Evolutionary conservation across 1,140 invertebrate genomes (phyloP), one percentile per base, ranked within the genome.

Genomic region (Panagrolaimus sp.): DNA sequence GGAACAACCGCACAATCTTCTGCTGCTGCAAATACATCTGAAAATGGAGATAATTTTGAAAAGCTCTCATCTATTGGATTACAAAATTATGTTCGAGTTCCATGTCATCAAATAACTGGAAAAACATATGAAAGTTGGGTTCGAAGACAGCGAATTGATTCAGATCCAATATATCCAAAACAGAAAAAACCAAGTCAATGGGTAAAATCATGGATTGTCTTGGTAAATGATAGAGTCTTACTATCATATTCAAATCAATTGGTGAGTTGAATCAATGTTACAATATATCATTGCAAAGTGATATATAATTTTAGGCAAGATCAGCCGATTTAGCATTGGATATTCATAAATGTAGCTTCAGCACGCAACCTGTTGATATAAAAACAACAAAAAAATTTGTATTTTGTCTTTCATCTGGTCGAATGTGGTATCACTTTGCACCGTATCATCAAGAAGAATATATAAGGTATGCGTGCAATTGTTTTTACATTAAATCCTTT

Each of bases 111-210:
- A 1, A 68, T 31, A 20, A 38, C 25, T 11, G 48, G 62, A n/a
- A 73, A 73, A 25, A 48, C 63, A 1, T 20, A 44, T 1, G 72
- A 73, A 65, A 73, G 72, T 31, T 73, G 72, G 72, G 16, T 63
- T n/a, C 66, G 72, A 8, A 44, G 72, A 16, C 64, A 73, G 27
- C n/a, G 16, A 51, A n/a, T 74, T 53, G 42, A 23, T 5, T 31
- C 20, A 20, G 47, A 67, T 61, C 51, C 48, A 31, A 23, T 42
- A 44, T 16, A 23, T 4, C 14, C 27, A 27, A 25, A 69, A 45
- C 63, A 69, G 51, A 20, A 73, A 61, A 16, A 45, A 11, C 14
- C 23, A 7, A 63, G 61, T 31, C 68, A 71, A 46, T 71, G 70
- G 70, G 31, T 71, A 3, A 71, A 72, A 25, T 66, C 72, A 13